Evolutionary conservation across 2,113 vertebrate species (phyloP).

Genomic region (Egretta garzetta): DNA sequence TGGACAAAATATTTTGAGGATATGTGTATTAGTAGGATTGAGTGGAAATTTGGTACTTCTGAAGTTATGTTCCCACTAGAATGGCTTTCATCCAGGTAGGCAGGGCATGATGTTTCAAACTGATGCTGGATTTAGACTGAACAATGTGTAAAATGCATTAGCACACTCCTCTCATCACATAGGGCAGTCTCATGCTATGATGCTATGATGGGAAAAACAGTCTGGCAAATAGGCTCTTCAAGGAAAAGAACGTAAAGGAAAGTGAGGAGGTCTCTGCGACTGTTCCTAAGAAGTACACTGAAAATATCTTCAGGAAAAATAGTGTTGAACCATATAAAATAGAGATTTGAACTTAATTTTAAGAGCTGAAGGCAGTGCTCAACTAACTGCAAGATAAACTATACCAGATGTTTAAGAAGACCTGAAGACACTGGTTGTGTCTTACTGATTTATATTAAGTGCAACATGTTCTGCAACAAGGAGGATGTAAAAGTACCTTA

Average conservation of each 20-base stretch:
- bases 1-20: background rate
- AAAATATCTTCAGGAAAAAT: background rate
- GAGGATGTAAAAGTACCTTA: background rate
- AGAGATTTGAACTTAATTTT: background rate
- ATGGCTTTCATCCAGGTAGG: background rate
- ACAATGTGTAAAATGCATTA: background rate
- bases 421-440: background rate
- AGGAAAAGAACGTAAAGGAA: background rate
- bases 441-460: background rate
- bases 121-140: background rate
- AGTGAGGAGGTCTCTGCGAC: background rate
- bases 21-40: background rate
- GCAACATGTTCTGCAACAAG: background rate
- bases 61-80: background rate
- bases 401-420: background rate
- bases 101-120: background rate
- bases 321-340: background rate
- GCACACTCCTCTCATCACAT: background rate
- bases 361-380: background rate
- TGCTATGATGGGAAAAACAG: background rate
- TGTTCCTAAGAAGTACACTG: background rate
- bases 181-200: background rate
- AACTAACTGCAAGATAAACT: background rate
- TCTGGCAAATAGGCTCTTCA: background rate
- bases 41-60: background rate